Base-by-base conservation (phyloP, 2,113 vertebrate genomes). In the Hyperoodon ampullatus region DNA sequence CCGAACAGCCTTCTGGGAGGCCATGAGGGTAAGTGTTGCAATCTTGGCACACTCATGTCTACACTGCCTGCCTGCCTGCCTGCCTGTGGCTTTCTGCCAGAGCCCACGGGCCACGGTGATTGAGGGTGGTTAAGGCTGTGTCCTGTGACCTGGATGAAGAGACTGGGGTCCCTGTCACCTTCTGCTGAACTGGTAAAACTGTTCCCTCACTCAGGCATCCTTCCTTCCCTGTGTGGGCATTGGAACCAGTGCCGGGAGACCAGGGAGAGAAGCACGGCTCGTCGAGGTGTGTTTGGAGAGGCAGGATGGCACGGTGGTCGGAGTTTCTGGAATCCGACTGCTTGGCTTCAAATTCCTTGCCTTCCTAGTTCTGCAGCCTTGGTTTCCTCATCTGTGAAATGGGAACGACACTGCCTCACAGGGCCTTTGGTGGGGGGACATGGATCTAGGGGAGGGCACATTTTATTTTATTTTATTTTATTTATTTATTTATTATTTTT, bases 301-400 rank as follows among this genome's bases (percentile, higher is more conserved):
- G 35, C 33, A 6, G 74, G 19, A 8, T 1, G 47, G 35, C 0
- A 0, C 8, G 33, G 9, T 0, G 8, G 8, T 13, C 1, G 1
- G 30, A 33, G 33, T 47, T 72, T 80, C 78, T 39, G 24, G 55
- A 92, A 71, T 71, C 44, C 0, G 12, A 6, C 28, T 2, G 6
- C 30, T 53, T 53, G n/a, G 35, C 58, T 83, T 44, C 70, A 44
- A 26, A 23, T 35, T 39, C 35, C 80, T 39, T 2, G 7, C 47
- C 50, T 71, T 74, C 24, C 30, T 26, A 15, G 60, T 21, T 44
- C 3, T 14, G 14, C 0, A 0, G 68, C 15, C 66, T 82, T 6
- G 6, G 21, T 74, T 30, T 94, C n/a, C 80, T 50, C 72, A 18
- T 42, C 87, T 58, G 30, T 39, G 24, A 85, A 53, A 58, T 24